Evolutionary conservation across 1,140 invertebrate genomes (phyloP), one percentile per base, ranked within the genome.

Genomic region (Platorchestia sp.): DNA sequence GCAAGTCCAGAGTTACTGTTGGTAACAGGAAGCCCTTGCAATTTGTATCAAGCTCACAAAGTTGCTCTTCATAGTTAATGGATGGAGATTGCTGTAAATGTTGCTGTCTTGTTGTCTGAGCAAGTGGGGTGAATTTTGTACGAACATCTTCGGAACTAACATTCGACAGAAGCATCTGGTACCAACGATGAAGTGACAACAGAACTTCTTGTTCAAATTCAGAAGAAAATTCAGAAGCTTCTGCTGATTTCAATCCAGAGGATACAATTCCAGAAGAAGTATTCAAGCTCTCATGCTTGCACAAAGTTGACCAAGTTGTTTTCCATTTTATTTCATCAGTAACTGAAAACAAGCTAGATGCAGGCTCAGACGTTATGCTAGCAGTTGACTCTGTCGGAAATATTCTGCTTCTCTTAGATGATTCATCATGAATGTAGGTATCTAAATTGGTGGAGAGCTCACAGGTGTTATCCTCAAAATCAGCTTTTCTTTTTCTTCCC

Each of bases 1-100:
- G 43, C 91, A 93, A 47, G 40, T 93, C 91, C 43, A 93, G 45
- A n/a, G 91, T 93, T 10, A 93, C 91, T 45, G 91, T 44, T 6
- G 91, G 91, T 40, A 93, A 44, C 91, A 93, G 91, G 43, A 93
- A 47, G 43, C 91, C 91, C 40, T 45, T 93, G 91, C 91, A 93
- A 44, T 44, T n/a, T 40, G 91, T n/a, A 47, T 47, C 91, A 93
- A 44, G 45, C 45, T 47, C 43, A 93, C 91, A 93, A 0, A 93
- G 91, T 14, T 19, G 44, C 45, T 93, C 91, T 89, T 44, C 41
- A 75, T 75, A 75, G 59, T 75, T 75, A 3, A 75, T 22, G 27
- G 27, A 10, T 22, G 59, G 1, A 75, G 59, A 75, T 10, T 1
- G 14, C 59, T 75, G 59, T 27, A 75, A 75, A 19, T 22, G 59